phyloP scores from a whole-genome alignment of 2,797 vertebrate genomes.

The Pseudochirops cupreus region DNA sequence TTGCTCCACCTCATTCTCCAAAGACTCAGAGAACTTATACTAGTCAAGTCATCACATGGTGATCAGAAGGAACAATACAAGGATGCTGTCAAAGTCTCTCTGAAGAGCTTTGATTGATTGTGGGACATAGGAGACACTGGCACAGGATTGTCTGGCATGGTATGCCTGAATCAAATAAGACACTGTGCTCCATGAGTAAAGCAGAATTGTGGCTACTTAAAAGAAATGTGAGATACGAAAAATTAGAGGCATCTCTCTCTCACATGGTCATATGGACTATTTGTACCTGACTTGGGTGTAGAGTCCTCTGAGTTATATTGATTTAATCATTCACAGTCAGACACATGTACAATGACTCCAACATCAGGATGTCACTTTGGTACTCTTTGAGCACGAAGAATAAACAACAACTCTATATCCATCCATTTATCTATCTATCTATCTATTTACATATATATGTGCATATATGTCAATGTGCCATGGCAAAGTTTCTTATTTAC shows the following conservation, averaged over 20 bases:
- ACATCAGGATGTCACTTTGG: neutral
- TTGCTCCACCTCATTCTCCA: neutral
- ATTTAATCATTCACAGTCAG: neutral
- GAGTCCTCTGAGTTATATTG: neutral
- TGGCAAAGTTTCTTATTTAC: neutral
- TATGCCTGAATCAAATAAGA: neutral
- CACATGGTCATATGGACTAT: neutral
- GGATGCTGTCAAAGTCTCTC: neutral
- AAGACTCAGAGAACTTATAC: neutral
- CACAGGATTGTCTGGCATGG: neutral
- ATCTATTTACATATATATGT: neutral
- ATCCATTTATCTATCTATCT: neutral
- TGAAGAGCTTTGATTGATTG: neutral
- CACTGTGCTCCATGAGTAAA: neutral
- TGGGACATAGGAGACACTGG: neutral
- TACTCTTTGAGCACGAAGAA: neutral
- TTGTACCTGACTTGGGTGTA: neutral
- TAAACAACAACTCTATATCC: too few species aligned
- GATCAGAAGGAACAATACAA: neutral
- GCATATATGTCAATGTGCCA: neutral
- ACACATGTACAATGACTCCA: neutral
- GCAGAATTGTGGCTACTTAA: neutral
- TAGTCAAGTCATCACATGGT: neutral
- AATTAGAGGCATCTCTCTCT: neutral
- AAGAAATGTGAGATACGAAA: neutral